phyloP scores from a whole-genome alignment of 2,113 vertebrate species.

The Megaceryle maxima region DNA sequence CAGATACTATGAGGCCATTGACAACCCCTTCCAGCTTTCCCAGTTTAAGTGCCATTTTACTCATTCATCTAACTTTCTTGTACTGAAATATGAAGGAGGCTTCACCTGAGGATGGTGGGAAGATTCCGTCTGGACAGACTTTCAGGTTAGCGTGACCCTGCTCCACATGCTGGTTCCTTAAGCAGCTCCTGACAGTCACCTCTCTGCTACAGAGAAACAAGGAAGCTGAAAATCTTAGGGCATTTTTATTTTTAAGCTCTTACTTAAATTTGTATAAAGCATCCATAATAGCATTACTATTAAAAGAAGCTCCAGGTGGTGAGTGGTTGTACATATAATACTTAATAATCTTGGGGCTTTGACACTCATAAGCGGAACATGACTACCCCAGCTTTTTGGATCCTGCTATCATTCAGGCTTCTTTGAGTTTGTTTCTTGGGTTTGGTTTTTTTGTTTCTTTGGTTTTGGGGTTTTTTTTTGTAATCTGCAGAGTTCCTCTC shows the following conservation, averaged over 20 bases:
- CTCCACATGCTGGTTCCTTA: not conserved
- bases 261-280: not conserved
- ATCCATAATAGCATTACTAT: not conserved
- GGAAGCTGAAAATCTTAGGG: not conserved
- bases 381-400: not conserved
- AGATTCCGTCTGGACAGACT: not conserved
- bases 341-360: not conserved
- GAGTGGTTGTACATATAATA: not conserved
- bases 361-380: not conserved
- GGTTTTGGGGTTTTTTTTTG: no score
- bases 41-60: not conserved
- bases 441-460: not conserved
- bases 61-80: not conserved
- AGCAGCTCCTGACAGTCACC: not conserved
- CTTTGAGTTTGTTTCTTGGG: not conserved
- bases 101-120: rapidly evolving
- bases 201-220: not conserved
- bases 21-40: not conserved
- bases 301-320: not conserved
- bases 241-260: not conserved
- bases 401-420: not conserved
- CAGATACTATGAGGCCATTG: not conserved
- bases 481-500: not conserved
- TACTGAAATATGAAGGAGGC: not conserved
- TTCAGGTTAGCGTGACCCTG: not conserved